phyloP scores from a whole-genome alignment of 2,797 vertebrate species.

The Tenualosa thibaudeaui region DNA sequence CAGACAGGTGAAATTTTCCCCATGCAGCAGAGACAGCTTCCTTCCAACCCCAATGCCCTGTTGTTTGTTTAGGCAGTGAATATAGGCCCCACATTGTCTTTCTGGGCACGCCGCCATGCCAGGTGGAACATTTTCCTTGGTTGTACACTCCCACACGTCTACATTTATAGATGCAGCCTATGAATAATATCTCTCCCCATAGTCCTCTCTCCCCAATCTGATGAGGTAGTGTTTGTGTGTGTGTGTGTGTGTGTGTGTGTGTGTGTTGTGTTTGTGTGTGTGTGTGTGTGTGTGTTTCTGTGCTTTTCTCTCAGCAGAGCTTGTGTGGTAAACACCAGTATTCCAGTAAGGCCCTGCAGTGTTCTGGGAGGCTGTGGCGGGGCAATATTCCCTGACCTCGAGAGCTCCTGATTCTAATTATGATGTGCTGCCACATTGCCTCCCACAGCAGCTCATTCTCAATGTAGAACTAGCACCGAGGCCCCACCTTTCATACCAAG shows the following conservation, averaged over 20 bases:
- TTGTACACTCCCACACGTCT: not conserved
- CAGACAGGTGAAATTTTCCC: not conserved
- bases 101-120: not conserved
- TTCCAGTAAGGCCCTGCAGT: not conserved
- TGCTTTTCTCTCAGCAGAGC: not conserved
- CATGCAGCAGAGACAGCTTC: not conserved
- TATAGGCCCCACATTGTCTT: not conserved
- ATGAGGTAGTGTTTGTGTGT: not conserved
- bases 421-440: not conserved
- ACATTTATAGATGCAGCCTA: conserved; percentile 11
- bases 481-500: not conserved
- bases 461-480: not conserved
- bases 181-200: not conserved
- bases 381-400: not conserved
- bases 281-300: not conserved
- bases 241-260: not conserved
- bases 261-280: conserved; percentile 1
- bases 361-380: not conserved
- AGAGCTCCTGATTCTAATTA: conserved; percentile 32
- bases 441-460: not conserved
- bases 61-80: too few relatives aligned
- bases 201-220: not conserved
- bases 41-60: not conserved
- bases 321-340: conserved; percentile 21
- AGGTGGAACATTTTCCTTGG: conserved; percentile 10